A percentile compares a stretch with the other conserved stretches of the same genome.
These are phyloP conservation scores for Peromyscus attwateri DNA, from an alignment of 2,797 vertebrate genomes.

Conservation along the genomic window DNA sequence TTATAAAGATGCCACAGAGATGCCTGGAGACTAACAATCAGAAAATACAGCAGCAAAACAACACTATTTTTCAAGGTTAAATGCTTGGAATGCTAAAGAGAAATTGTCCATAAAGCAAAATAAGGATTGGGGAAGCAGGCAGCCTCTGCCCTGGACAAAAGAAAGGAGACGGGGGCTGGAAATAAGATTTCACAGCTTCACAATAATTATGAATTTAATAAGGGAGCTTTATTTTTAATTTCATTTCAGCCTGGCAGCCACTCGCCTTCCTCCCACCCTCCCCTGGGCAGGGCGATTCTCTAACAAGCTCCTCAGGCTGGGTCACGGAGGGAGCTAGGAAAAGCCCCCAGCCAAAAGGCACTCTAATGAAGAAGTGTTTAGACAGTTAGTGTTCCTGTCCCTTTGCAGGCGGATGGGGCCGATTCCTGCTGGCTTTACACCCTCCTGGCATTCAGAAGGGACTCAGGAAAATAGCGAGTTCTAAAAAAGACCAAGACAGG, in stretches of 20 bases:
- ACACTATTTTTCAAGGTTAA: constrained; percentile 90
- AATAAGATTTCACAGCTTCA: constrained; percentile 78
- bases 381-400: constrained; percentile 26
- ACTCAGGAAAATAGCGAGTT: neutral
- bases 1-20: constrained; percentile 89
- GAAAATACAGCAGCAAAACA: constrained; percentile 87
- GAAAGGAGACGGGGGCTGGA: constrained; percentile 75
- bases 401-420: constrained; percentile 33
- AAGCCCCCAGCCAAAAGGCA: neutral
- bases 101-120: constrained; percentile 85
- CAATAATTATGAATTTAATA: constrained; percentile 85
- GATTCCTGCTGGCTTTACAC: neutral
- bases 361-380: constrained; percentile 5
- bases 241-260: constrained; percentile 74
- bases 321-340: neutral
- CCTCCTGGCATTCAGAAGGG: constrained; percentile 14
- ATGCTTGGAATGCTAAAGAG: constrained; percentile 88
- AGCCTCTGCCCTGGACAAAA: constrained; percentile 75
- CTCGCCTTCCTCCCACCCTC: constrained; percentile 27
- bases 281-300: constrained; percentile 25
- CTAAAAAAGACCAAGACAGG: constrained; percentile 50
- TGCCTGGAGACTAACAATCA: constrained; percentile 89
- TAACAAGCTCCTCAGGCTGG: constrained; percentile 55
- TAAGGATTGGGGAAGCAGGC: constrained; percentile 74
- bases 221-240: constrained; percentile 86